Percentiles rank a stretch among this genome's conserved stretches.
These are phyloP conservation scores for Teleogryllus occipitalis DNA, from an alignment of 1,140 invertebrate genomes.

Conservation along the genomic window DNA sequence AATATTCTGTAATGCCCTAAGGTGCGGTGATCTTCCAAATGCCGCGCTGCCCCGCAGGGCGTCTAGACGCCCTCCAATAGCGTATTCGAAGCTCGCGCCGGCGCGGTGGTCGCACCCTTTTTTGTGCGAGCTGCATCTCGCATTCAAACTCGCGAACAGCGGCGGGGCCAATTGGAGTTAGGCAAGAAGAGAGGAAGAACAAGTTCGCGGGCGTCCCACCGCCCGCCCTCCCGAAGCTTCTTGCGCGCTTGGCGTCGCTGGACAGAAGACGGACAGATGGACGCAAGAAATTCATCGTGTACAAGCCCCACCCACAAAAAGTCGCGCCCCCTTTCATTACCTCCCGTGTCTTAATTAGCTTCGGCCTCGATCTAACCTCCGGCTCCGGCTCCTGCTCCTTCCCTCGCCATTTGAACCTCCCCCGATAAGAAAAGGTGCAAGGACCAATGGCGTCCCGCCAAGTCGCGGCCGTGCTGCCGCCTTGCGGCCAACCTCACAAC, in stretches of 20 bases:
- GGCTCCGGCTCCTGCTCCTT: too few species aligned
- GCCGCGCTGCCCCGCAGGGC: too few species aligned
- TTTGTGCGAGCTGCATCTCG: too few species aligned
- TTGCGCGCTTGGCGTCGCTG: background rate
- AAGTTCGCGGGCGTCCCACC: background rate
- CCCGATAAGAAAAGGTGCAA: background rate
- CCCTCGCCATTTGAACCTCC: too few species aligned
- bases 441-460: background rate
- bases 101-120: too few species aligned
- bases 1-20: too few species aligned
- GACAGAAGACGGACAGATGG: background rate
- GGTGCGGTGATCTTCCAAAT: too few species aligned
- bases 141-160: background rate
- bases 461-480: background rate
- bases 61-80: too few species aligned
- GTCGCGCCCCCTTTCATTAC: background rate
- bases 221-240: background rate
- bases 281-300: background rate
- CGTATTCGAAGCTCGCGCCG: too few species aligned
- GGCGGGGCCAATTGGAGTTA: background rate
- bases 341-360: background rate
- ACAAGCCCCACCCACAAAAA: background rate
- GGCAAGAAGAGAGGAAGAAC: background rate
- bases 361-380: background rate
- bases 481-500: background rate